Evolutionary conservation across 2,888 invertebrate species (phyloP).

Genomic region (Mythimna lalbum): DNA sequence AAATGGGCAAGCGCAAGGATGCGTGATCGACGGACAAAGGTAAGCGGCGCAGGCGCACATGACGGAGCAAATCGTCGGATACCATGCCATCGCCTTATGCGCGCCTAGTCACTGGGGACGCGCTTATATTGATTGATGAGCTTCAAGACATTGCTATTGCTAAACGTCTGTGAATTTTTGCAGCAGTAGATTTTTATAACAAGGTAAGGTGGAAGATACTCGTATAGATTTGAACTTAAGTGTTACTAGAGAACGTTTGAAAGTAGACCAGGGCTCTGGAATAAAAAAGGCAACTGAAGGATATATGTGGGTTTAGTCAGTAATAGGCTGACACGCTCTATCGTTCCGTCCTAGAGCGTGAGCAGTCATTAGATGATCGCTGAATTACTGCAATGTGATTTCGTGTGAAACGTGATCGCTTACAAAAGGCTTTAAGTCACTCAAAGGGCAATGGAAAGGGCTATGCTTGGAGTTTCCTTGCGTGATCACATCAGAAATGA

Average conservation of each 20-base stretch:
- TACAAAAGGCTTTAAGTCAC: no score
- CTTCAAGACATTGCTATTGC: conserved; percentile 4
- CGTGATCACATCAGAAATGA: no score
- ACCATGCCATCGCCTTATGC: conserved; percentile 30
- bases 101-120: conserved; percentile 13
- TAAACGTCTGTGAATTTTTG: conserved; percentile 4
- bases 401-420: no score
- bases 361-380: no score
- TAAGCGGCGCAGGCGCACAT: conserved; percentile 45
- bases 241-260: not conserved
- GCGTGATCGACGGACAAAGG: conserved; percentile 55
- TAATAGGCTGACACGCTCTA: no score
- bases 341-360: no score
- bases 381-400: no score
- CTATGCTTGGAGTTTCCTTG: no score
- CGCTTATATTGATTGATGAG: conserved; percentile 44
- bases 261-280: no score
- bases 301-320: no score
- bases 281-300: no score
- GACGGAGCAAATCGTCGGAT: conserved; percentile 45
- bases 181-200: not conserved
- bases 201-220: not conserved
- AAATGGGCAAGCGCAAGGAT: conserved; percentile 54
- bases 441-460: no score
- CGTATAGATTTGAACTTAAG: not conserved